phyloP scores from a whole-genome alignment of 1,140 invertebrate genomes.

The Drosophila azteca region DNA sequence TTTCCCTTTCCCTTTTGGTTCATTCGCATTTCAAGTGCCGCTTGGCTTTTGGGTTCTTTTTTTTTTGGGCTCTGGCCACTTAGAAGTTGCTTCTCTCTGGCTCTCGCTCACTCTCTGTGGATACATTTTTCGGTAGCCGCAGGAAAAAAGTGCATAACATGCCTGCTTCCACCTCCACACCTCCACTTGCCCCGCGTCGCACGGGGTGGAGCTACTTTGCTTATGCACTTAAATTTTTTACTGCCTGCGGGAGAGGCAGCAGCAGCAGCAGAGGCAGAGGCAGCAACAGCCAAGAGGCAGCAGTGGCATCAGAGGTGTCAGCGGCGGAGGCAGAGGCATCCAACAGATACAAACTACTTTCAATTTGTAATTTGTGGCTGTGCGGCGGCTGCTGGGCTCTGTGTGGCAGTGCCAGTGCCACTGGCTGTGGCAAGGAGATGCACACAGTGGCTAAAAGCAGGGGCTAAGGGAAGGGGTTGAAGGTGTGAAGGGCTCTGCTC shows the following conservation, averaged over 20 bases:
- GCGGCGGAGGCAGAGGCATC: constrained; percentile 5
- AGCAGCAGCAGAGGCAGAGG: neutral
- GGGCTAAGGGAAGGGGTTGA: neutral
- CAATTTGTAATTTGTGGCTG: constrained; percentile 81
- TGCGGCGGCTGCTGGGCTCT: constrained; percentile 47
- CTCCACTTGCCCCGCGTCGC: neutral
- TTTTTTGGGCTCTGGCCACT: constrained; percentile 60
- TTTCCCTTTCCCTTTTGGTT: constrained; percentile 14
- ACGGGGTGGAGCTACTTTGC: constrained; percentile 67
- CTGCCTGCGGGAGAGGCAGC: constrained; percentile 38
- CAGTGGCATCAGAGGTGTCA: no score
- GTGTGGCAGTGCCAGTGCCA: constrained; percentile 1
- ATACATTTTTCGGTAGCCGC: constrained; percentile 74
- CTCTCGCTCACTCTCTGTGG: constrained; percentile 17
- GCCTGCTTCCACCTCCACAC: constrained; percentile 11
- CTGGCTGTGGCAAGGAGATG: neutral
- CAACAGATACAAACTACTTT: constrained; percentile 80
- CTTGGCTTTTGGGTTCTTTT: constrained; percentile 50
- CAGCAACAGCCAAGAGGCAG: constrained; percentile 26
- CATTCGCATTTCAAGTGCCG: constrained; percentile 63
- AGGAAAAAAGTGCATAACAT: constrained; percentile 78
- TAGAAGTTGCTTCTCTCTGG: constrained; percentile 57
- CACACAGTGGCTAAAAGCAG: no score
- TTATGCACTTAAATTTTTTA: constrained; percentile 79
- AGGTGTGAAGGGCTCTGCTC: constrained; percentile 65